Percentiles rank a stretch among this genome's conserved stretches.
Conservation (phyloP, 2,113 vertebrate species). For the Crotalus helleri region DNA sequence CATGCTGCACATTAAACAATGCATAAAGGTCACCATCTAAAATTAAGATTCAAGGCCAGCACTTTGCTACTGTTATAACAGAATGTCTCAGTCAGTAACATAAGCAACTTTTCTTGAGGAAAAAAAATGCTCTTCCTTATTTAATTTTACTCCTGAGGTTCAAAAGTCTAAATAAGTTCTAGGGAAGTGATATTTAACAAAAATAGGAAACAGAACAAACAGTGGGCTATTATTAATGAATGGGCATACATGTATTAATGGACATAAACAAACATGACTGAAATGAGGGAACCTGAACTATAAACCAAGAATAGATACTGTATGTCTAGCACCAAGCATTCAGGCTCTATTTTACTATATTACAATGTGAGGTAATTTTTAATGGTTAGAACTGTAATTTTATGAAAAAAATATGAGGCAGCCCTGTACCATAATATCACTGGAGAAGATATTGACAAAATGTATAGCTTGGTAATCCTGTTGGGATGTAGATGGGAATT, state of each 20-base stretch:
- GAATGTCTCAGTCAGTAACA: not conserved
- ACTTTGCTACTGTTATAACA: constrained; percentile 18
- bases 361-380: not conserved
- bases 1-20: constrained; percentile 52
- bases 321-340: not conserved
- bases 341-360: not conserved
- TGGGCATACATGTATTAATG: not conserved
- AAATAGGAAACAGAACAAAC: constrained; percentile 17
- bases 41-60: constrained; percentile 46
- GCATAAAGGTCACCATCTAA: constrained; percentile 34
- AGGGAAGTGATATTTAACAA: not conserved
- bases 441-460: not conserved
- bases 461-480: not conserved
- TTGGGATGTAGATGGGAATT: not conserved
- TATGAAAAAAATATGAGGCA: not conserved
- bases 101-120: constrained; percentile 12
- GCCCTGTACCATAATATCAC: not conserved
- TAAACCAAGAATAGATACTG: not conserved
- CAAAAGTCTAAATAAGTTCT: constrained; percentile 26
- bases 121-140: constrained; percentile 15
- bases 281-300: not conserved
- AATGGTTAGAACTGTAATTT: not conserved
- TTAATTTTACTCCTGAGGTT: constrained; percentile 5
- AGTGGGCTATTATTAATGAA: constrained; percentile 4
- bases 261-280: not conserved